Conservation (phyloP, 2,113 vertebrate genomes). For the Zosterops hypoxanthus region DNA sequence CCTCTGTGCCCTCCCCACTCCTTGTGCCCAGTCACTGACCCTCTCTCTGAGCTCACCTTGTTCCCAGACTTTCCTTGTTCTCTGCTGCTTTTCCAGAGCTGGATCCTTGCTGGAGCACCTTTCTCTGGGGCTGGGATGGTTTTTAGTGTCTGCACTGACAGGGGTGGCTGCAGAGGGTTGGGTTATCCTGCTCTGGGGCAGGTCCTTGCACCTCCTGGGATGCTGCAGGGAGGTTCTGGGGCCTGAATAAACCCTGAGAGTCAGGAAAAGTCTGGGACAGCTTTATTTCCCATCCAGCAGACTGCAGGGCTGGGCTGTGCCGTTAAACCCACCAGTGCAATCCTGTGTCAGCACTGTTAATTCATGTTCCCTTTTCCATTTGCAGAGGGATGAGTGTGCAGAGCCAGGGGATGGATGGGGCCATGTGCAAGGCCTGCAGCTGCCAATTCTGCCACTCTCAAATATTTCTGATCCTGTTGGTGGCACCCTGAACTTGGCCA, state of each 20-base stretch:
- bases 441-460: neutral
- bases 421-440: neutral
- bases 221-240: neutral
- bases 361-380: neutral
- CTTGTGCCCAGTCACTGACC: neutral
- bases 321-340: neutral
- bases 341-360: neutral
- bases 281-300: neutral
- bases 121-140: neutral
- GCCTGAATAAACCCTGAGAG: neutral
- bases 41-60: neutral
- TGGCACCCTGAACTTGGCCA: neutral
- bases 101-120: fast-evolving
- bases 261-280: neutral
- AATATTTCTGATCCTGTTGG: neutral
- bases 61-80: neutral
- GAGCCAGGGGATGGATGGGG: neutral
- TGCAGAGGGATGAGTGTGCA: neutral
- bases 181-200: neutral
- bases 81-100: no score
- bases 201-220: neutral
- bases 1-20: fast-evolving
- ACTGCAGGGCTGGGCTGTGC: neutral
- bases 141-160: neutral
- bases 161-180: neutral